Evolutionary conservation across 1,140 invertebrate species (phyloP).

Genomic region (Halotydeus destructor): DNA sequence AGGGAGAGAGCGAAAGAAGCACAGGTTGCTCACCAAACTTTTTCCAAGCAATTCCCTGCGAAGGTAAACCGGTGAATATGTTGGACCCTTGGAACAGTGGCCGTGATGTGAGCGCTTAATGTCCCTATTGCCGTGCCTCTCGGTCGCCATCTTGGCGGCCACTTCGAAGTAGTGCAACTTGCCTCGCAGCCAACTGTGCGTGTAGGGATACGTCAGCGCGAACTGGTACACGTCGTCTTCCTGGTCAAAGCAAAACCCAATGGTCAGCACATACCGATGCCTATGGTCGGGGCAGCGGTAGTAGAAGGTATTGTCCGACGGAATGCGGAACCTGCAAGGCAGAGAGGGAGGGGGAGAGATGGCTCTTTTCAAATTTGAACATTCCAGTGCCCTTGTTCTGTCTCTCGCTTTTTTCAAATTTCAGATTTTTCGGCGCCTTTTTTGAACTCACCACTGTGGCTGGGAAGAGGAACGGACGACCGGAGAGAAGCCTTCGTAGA

Average conservation of each 20-base stretch:
- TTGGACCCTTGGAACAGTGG: too few relatives aligned
- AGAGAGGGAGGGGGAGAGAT: neutral
- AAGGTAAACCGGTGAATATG: too few relatives aligned
- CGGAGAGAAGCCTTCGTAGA: slow-evolving; percentile 72
- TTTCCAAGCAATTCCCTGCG: too few relatives aligned
- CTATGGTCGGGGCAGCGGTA: slow-evolving; percentile 72
- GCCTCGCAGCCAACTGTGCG: slow-evolving; percentile 66
- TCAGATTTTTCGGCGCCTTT: neutral
- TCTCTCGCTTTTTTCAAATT: slow-evolving; percentile 11
- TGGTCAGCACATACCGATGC: slow-evolving; percentile 76
- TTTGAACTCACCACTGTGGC: slow-evolving; percentile 56
- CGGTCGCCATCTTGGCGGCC: neutral
- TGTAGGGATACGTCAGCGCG: slow-evolving; percentile 74
- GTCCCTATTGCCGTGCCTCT: neutral
- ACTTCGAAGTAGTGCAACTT: slow-evolving; percentile 50
- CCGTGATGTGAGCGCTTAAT: neutral
- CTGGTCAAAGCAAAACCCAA: slow-evolving; percentile 78
- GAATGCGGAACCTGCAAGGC: slow-evolving; percentile 49
- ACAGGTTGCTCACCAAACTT: slow-evolving; percentile 5
- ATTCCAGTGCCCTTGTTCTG: slow-evolving; percentile 10
- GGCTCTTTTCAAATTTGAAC: neutral
- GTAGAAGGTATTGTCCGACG: slow-evolving; percentile 72
- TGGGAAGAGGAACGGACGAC: slow-evolving; percentile 71
- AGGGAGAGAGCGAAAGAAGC: neutral
- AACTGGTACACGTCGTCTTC: slow-evolving; percentile 86